Percentiles rank a stretch among this genome's conserved stretches.
Conservation (phyloP, 2,888 invertebrate species). For the Crocallis elinguaria region DNA sequence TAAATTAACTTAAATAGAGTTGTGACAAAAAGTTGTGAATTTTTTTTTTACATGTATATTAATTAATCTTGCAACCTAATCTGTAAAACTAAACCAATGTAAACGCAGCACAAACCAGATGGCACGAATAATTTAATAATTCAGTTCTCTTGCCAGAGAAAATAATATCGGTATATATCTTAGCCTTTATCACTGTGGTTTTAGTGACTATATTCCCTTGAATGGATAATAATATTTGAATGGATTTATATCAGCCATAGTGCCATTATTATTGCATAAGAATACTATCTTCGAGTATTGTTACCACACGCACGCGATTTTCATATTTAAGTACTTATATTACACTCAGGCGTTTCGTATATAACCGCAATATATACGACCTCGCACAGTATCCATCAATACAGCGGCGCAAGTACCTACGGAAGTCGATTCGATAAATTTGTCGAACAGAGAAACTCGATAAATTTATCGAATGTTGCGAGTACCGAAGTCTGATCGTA, state of each 20-base stretch:
- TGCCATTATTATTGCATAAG: conserved; percentile 6
- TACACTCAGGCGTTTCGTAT: too few relatives aligned
- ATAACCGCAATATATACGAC: too few relatives aligned
- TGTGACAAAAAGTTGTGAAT: conserved; percentile 3
- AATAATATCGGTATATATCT: conserved; percentile 52
- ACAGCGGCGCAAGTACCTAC: too few relatives aligned
- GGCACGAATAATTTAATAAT: conserved; percentile 71
- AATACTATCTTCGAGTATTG: not conserved
- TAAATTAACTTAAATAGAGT: too few relatives aligned
- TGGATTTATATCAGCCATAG: not conserved
- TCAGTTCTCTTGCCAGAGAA: conserved; percentile 48
- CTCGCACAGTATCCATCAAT: too few relatives aligned
- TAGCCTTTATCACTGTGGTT: conserved; percentile 45
- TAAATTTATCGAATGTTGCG: too few relatives aligned
- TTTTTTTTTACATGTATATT: too few relatives aligned
- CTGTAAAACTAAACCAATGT: conserved; percentile 16
- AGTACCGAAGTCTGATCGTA: too few relatives aligned
- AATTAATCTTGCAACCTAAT: conserved; percentile 12
- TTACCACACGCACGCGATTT: too few relatives aligned
- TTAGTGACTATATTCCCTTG: conserved; percentile 55
- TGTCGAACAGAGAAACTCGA: too few relatives aligned
- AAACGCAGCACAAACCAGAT: conserved; percentile 56
- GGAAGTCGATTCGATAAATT: too few relatives aligned
- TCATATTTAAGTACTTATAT: not conserved
- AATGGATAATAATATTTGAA: conserved; percentile 12